Evolutionary conservation across 2,113 vertebrate species (phyloP).

Genomic region (Ctenomys sociabilis): DNA sequence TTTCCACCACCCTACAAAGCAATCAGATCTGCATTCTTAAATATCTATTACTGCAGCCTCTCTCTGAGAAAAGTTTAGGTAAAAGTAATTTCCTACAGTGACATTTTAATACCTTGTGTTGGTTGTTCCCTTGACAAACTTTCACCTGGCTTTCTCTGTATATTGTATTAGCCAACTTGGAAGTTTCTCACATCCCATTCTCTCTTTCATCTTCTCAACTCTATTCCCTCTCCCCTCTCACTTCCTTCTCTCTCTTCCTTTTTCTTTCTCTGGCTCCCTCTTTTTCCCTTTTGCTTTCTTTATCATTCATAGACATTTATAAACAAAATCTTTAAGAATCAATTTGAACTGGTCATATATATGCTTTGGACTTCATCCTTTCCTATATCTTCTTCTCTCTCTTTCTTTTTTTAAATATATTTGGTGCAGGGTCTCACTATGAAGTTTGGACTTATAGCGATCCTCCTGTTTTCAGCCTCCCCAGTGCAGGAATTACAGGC

Average conservation of each 20-base stretch:
- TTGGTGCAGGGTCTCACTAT: too few species aligned
- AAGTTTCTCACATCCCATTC: not conserved
- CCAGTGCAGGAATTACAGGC: too few species aligned
- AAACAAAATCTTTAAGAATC: not conserved
- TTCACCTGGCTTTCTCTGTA: not conserved
- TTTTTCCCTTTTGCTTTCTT: not conserved
- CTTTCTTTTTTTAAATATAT: too few species aligned
- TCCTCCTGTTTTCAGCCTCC: too few species aligned
- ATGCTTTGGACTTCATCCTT: not conserved
- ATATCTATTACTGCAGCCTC: not conserved
- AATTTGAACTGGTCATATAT: not conserved
- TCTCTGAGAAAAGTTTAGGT: constrained; percentile 22
- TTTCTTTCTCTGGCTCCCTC: not conserved
- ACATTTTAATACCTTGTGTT: constrained; percentile 35
- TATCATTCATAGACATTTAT: not conserved
- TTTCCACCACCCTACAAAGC: not conserved
- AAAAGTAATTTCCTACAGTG: constrained; percentile 48
- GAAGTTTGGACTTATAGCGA: too few species aligned
- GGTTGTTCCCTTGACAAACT: not conserved
- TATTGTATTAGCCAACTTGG: not conserved
- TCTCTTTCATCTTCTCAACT: not conserved
- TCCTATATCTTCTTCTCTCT: not conserved
- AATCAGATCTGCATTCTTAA: not conserved
- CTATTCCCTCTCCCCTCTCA: not conserved
- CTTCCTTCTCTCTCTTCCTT: not conserved